Conservation (phyloP, 2,113 vertebrate genomes). For the Poeciliopsis occidentalis region DNA sequence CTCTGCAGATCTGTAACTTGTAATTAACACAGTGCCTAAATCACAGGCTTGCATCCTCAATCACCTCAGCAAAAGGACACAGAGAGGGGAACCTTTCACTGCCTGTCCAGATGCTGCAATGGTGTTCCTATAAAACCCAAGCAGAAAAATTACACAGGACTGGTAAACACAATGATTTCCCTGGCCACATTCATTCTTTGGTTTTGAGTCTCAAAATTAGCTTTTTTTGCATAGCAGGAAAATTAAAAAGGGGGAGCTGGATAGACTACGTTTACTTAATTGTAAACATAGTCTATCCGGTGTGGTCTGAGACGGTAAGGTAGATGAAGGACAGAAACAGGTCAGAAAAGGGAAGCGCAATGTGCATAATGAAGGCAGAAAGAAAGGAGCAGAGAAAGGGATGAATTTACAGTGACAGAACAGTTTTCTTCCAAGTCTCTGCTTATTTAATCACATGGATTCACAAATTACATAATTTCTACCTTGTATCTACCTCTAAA, state of each 20-base stretch:
- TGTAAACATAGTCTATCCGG: constrained; percentile 24
- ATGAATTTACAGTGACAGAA: constrained; percentile 40
- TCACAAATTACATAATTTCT: constrained; percentile 38
- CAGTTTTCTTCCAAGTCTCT: constrained; percentile 18
- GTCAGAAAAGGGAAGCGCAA: constrained; percentile 50
- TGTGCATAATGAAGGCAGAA: constrained; percentile 46
- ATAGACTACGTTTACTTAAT: constrained; percentile 59
- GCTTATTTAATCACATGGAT: constrained; percentile 45
- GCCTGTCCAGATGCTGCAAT: constrained; percentile 40
- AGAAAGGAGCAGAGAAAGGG: constrained; percentile 35
- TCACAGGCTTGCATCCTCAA: constrained; percentile 57
- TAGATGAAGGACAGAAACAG: constrained; percentile 31
- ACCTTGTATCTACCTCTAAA: constrained; percentile 1
- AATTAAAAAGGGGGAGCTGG: constrained; percentile 15
- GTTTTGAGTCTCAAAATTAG: constrained; percentile 45
- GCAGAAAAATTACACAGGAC: background rate
- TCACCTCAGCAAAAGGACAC: constrained; percentile 65
- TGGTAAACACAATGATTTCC: background rate
- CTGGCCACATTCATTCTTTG: constrained; percentile 24
- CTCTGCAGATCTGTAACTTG: constrained; percentile 55
- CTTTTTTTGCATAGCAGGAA: constrained; percentile 19
- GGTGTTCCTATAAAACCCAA: constrained; percentile 46
- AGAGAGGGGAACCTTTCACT: constrained; percentile 27
- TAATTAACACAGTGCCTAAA: constrained; percentile 69
- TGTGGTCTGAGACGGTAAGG: constrained; percentile 36